Evolutionary conservation across 2,797 vertebrate species (phyloP), one percentile per base, ranked within the genome.

Genomic region (Austrolebias charrua): DNA sequence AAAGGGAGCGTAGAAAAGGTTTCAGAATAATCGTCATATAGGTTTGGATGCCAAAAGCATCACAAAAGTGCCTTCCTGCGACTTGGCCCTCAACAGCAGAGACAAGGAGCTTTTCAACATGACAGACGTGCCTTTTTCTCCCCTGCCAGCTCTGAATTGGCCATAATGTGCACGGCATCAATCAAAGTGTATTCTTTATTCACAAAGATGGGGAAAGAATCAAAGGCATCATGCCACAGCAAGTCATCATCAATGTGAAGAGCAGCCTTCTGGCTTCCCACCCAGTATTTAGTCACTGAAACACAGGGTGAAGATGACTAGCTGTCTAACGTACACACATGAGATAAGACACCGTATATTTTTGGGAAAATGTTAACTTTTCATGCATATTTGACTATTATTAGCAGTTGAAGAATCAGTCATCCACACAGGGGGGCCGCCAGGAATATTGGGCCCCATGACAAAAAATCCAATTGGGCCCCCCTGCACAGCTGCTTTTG

Each of bases 181-280:
- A 84, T 91, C 86, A 81, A 73, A 83, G 76, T 54, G 71, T 63
- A 86, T 90, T 87, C 81, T 89, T 80, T 89, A 90, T 88, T 87
- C 86, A 84, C 80, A 86, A 86, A 89, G 87, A 84, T 46, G 72
- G 62, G 63, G 77, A 81, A 76, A 66, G 78, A 80, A 90, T 91
- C 86, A 90, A 87, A 91, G 78, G 68, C 70, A 28, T 55, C 57
- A 13, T 55, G 85, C 60, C 82, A 87, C 57, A 73, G 78, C 72
- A 84, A 90, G 69, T 90, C 79, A 83, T 73, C 82, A 63, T 84
- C 84, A 82, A 81, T 86, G 75, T 66, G 77, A 82, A 57, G 70
- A 80, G 77, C 68, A 71, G 61, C 77, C 80, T 74, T 63, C 71
- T 77, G 85, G 86, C 86, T 82, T 84, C 86, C 71, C 71, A 72